These are phyloP conservation scores for Spongilla lacustris DNA, from an alignment of 37 sponge, comb jelly and placozoan species.

Conservation along the genomic window DNA sequence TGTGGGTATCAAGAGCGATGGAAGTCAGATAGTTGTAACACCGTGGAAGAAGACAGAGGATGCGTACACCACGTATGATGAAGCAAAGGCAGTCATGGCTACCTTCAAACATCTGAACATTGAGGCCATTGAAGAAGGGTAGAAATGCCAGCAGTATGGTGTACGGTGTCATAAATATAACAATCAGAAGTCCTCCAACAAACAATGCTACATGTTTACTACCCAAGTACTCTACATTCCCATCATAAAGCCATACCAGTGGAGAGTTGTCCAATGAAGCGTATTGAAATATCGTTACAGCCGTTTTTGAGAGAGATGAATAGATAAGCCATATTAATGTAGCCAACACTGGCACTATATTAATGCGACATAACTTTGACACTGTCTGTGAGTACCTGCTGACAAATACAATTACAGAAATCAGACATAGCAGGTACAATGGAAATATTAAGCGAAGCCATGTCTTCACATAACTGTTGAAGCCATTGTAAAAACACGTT, in stretches of 20 bases:
- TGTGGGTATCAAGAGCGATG: too few species aligned
- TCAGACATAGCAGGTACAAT: constrained; percentile 6
- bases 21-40: too few species aligned
- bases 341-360: constrained; percentile 32
- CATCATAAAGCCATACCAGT: constrained; percentile 29
- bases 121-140: background rate
- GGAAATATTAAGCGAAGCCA: constrained; percentile 4
- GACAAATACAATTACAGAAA: constrained; percentile 4
- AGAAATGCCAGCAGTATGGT: background rate
- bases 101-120: too few species aligned
- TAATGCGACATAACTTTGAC: background rate
- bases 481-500: constrained; percentile 25
- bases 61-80: too few species aligned
- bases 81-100: too few species aligned
- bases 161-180: constrained; percentile 17
- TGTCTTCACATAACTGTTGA: constrained; percentile 7
- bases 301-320: background rate
- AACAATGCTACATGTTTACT: background rate
- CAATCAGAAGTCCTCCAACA: constrained; percentile 1
- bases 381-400: constrained; percentile 17
- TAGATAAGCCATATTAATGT: constrained; percentile 15
- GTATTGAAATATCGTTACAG: background rate
- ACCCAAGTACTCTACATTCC: constrained; percentile 16
- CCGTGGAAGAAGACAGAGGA: too few species aligned
- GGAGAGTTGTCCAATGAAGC: background rate